Percentiles rank a stretch among this genome's conserved stretches.
phyloP scores from a whole-genome alignment of 2,888 invertebrate species.

The Parnassius mnemosyne region DNA sequence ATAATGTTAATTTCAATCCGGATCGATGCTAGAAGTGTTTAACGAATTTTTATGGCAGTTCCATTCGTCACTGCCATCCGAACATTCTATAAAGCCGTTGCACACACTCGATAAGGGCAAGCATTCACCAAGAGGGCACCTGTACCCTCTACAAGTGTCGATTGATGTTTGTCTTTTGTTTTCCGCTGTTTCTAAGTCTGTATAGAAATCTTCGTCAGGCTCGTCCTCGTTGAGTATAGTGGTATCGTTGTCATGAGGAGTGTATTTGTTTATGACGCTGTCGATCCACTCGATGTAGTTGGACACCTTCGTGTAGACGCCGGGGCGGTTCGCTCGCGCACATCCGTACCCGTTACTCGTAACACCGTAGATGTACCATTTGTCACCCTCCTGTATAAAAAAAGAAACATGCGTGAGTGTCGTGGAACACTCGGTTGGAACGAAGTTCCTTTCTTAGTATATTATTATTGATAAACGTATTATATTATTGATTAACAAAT shows the following conservation, averaged over 20 bases:
- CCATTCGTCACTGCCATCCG: conserved; percentile 87
- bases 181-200: conserved; percentile 68
- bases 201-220: conserved; percentile 57
- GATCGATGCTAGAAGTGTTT: conserved; percentile 53
- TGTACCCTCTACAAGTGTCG: conserved; percentile 83
- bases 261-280: conserved; percentile 68
- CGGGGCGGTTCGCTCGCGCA: conserved; percentile 88
- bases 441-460: too few relatives aligned
- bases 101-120: conserved; percentile 85
- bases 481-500: too few relatives aligned
- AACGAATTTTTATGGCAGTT: conserved; percentile 68
- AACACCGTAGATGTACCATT: conserved; percentile 82
- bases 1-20: conserved; percentile 48
- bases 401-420: too few relatives aligned
- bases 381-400: conserved; percentile 63
- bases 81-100: conserved; percentile 89
- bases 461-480: too few relatives aligned
- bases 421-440: too few relatives aligned
- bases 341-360: conserved; percentile 91
- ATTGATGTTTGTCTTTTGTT: conserved; percentile 51
- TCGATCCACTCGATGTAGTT: conserved; percentile 88
- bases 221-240: conserved; percentile 40
- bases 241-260: conserved; percentile 45
- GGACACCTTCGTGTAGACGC: conserved; percentile 89
- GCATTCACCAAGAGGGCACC: conserved; percentile 89